Percentiles rank a stretch among this genome's conserved stretches.
Conservation (phyloP, 1,140 invertebrate species). For the Drepana arcuata region DNA sequence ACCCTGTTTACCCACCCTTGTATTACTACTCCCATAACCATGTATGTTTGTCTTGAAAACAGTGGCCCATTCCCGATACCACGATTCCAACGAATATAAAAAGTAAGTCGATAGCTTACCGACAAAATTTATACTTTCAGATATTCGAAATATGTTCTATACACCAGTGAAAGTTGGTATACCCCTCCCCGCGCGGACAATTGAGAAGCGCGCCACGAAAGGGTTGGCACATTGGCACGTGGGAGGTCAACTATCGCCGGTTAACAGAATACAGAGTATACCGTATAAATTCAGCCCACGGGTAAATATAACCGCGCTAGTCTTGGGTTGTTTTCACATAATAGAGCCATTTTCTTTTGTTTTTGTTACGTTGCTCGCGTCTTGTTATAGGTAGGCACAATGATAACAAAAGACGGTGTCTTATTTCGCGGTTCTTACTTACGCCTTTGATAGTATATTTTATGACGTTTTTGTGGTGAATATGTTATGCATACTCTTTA, state of each 20-base stretch:
- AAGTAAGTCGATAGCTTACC: conserved; percentile 71
- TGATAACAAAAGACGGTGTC: conserved; percentile 64
- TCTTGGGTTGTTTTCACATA: conserved; percentile 68
- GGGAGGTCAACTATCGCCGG: conserved; percentile 29
- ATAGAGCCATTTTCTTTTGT: conserved; percentile 70
- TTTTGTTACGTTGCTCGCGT: conserved; percentile 54
- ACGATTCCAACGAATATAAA: conserved; percentile 66
- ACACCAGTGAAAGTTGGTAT: conserved; percentile 16
- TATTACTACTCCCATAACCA: conserved; percentile 34
- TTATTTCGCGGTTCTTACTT: conserved; percentile 47
- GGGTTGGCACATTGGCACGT: conserved; percentile 10
- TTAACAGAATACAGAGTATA: conserved; percentile 43
- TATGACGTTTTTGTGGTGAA: conserved; percentile 20
- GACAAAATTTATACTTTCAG: conserved; percentile 67
- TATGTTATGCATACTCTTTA: too few species aligned
- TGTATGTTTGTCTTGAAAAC: conserved; percentile 67
- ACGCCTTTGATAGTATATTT: conserved; percentile 25
- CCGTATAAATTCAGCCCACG: conserved; percentile 67
- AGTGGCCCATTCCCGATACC: conserved; percentile 50
- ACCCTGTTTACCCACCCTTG: too few species aligned
- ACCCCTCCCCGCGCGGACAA: conserved; percentile 13
- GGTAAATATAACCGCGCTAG: conserved; percentile 63
- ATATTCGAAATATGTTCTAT: conserved; percentile 64
- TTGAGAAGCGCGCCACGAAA: neutral
- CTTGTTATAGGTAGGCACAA: conserved; percentile 60